These are phyloP conservation scores for Abscondita cerata DNA, from an alignment of 2,888 invertebrate species.

Conservation along the genomic window DNA sequence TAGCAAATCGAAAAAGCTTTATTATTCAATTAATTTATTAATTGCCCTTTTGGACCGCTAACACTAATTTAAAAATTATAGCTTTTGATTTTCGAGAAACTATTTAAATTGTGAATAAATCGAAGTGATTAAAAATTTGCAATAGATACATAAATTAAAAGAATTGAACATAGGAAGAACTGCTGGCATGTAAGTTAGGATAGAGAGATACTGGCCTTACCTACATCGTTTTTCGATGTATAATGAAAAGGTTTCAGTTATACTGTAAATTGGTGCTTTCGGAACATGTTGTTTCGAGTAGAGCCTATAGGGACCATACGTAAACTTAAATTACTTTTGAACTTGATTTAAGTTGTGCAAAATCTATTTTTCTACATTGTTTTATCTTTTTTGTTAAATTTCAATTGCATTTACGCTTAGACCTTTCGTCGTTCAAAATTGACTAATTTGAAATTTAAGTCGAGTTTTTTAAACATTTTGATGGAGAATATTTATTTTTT, in stretches of 20 bases:
- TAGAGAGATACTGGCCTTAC: conserved; percentile 27
- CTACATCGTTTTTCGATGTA: conserved; percentile 22
- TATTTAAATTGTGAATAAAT: too few species aligned
- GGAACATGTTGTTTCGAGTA: conserved; percentile 36
- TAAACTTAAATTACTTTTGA: conserved; percentile 37
- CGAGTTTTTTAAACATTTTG: too few species aligned
- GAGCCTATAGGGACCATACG: conserved; percentile 41
- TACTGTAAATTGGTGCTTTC: conserved; percentile 40
- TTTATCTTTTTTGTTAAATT: neutral
- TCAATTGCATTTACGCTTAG: neutral
- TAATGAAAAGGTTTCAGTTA: conserved; percentile 32
- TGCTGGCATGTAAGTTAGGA: conserved; percentile 27
- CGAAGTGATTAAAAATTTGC: neutral
- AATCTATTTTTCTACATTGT: neutral
- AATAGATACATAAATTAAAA: neutral
- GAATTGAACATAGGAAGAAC: conserved; percentile 15
- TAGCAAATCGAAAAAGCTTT: too few species aligned
- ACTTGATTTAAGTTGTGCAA: conserved; percentile 18
- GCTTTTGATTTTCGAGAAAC: too few species aligned
- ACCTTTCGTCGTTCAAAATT: neutral
- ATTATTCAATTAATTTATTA: too few species aligned
- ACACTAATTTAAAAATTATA: too few species aligned
- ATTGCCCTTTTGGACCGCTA: too few species aligned
- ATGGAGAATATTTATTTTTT: too few species aligned
- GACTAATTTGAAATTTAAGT: neutral